These are phyloP conservation scores for Amblyjoppa fuscipennis DNA, from an alignment of 2,888 invertebrate species.

Conservation along the genomic window DNA sequence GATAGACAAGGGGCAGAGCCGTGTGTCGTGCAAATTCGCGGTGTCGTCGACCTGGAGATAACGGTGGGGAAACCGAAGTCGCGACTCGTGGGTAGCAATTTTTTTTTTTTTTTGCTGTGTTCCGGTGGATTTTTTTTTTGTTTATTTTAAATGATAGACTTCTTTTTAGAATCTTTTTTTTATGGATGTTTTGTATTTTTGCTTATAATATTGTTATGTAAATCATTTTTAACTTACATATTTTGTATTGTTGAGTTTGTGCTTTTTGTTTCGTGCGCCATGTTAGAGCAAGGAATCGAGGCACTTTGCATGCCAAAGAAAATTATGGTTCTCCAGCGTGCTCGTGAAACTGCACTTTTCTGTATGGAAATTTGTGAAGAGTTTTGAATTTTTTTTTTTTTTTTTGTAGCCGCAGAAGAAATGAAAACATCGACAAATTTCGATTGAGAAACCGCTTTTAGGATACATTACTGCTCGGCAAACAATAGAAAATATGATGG, in stretches of 20 bases:
- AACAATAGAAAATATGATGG: too few species aligned
- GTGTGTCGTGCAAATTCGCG: background rate
- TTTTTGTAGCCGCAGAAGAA: too few species aligned
- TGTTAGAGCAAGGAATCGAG: too few species aligned
- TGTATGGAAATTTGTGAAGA: too few species aligned
- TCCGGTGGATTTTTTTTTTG: background rate
- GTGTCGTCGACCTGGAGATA: constrained; percentile 14
- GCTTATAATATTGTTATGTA: background rate
- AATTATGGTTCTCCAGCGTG: too few species aligned
- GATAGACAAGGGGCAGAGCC: background rate
- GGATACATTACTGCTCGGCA: too few species aligned
- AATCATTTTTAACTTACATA: background rate
- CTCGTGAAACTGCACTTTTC: too few species aligned
- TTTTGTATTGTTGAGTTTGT: background rate
- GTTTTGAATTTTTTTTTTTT: too few species aligned
- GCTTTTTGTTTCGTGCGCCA: background rate
- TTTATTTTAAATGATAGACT: background rate
- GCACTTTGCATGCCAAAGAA: too few species aligned
- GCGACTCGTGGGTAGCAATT: background rate
- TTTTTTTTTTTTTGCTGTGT: background rate
- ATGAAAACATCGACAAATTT: too few species aligned
- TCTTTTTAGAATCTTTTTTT: background rate
- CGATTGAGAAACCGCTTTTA: too few species aligned
- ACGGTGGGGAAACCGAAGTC: background rate
- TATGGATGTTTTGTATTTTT: background rate